Base-by-base conservation (phyloP, 2,888 invertebrate genomes). In the Oscheius onirici region DNA sequence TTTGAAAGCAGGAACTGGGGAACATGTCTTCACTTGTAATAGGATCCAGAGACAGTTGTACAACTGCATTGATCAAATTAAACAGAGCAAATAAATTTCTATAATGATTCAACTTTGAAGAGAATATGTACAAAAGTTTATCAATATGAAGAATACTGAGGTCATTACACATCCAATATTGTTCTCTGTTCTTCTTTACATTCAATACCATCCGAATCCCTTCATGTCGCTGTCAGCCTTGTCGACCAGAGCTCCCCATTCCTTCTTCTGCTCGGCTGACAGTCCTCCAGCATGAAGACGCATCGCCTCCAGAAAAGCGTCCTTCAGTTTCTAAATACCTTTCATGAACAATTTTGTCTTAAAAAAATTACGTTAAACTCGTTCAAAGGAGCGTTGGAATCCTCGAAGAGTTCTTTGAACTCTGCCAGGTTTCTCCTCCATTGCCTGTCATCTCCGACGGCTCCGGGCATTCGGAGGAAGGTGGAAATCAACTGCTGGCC, bases 201-300 rank as follows among this genome's bases (percentile, higher is more conserved):
- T 41, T 70, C 63, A 70, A 49, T 75, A 78, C 83, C 83, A 83
- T 65, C 78, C 78, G 76, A 77, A 83, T 13, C 60, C 60, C 71
- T 84, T 84, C 84, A 83, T 83, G 70, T 83, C 81, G 24, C 54
- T 51, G 71, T 73, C 78, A 1, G 84, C 84, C 63, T 81, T 78
- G 24, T 72, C 63, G 54, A 84, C 58, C 44, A 84, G 75, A 24
- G 79, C 83, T 49, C 73, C 71, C 84, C 84, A 84, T 51, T 75
- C 74, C 69, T 84, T 81, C 69, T 84, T 84, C 75, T 84, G 83
- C 58, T 84, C 84, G 60, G 77, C 77, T 28, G 73, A 66, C 40
- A 80, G 34, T 22, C 84, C 84, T 10, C 84, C 84, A 34, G 83
- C 83, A 69, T 83, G 63, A 63, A 84, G 81, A 44, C 73, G 74